Conservation (phyloP, 2,113 vertebrate species). For the Ictalurus furcatus region DNA sequence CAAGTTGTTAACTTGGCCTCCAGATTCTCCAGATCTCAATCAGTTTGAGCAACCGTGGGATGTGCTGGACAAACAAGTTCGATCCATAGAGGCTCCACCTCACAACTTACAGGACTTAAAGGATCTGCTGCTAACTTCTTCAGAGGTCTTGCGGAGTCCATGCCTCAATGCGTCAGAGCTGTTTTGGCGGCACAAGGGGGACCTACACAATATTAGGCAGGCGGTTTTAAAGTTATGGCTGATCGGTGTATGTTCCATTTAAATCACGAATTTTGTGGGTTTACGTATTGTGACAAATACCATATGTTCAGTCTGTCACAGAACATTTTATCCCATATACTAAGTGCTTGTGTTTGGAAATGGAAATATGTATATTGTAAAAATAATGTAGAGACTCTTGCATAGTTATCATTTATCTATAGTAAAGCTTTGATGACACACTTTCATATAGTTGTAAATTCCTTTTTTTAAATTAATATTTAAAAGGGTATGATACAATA, state of each 20-base stretch:
- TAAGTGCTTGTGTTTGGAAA: neutral
- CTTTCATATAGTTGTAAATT: neutral
- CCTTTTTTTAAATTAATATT: neutral
- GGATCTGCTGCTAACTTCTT: too few species aligned
- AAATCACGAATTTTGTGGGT: constrained; percentile 2
- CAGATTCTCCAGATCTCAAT: too few species aligned
- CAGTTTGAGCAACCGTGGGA: too few species aligned
- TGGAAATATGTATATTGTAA: neutral
- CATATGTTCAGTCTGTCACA: neutral
- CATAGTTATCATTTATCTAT: neutral
- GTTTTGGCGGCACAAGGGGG: too few species aligned
- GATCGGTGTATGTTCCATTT: neutral
- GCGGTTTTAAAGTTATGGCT: too few species aligned
- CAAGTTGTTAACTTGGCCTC: too few species aligned
- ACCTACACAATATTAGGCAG: too few species aligned
- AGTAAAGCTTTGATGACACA: neutral
- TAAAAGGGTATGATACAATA: neutral
- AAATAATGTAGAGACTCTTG: neutral
- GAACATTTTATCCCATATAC: constrained; percentile 3
- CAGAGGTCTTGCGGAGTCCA: too few species aligned
- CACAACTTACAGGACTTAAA: too few species aligned
- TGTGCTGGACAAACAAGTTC: too few species aligned
- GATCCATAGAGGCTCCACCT: too few species aligned
- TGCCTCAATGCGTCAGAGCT: too few species aligned
- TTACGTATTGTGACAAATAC: neutral